These are phyloP conservation scores for Parus major DNA, from an alignment of 2,113 vertebrate species.

Conservation along the genomic window DNA sequence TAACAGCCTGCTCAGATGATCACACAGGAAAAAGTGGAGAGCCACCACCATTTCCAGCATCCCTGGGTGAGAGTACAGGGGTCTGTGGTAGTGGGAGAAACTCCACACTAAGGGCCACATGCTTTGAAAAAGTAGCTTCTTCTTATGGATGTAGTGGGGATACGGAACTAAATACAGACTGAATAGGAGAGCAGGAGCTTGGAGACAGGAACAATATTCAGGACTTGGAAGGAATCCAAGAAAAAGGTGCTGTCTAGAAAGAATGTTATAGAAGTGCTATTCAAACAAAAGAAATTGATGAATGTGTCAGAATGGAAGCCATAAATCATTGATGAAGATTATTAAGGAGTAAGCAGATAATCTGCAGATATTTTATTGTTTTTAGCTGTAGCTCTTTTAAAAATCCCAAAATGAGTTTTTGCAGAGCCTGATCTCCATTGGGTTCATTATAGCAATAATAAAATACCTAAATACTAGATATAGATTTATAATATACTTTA, in stretches of 20 bases:
- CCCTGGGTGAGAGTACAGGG: not conserved
- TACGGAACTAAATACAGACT: not conserved
- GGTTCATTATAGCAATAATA: not conserved
- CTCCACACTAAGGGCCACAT: rapidly evolving
- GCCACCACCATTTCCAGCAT: not conserved
- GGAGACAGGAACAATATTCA: not conserved
- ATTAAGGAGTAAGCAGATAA: not conserved
- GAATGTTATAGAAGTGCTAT: not conserved
- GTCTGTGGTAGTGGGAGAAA: not conserved
- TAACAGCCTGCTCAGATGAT: not conserved
- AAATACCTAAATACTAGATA: not conserved
- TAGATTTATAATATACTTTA: not conserved
- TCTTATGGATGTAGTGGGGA: not conserved
- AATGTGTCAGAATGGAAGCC: not conserved
- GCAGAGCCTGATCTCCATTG: not conserved
- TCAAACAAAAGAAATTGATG: not conserved
- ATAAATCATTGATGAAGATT: not conserved
- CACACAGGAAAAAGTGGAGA: not conserved
- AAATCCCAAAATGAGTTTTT: not conserved
- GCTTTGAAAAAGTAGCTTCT: not conserved
- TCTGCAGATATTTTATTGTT: not conserved
- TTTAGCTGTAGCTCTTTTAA: not conserved
- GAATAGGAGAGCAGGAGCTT: not conserved
- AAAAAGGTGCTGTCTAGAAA: not conserved
- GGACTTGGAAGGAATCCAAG: not conserved